A percentile compares a stretch with the other conserved stretches of the same genome.
phyloP scores from a whole-genome alignment of 2,888 invertebrate genomes.

The Eupithecia subfuscata region DNA sequence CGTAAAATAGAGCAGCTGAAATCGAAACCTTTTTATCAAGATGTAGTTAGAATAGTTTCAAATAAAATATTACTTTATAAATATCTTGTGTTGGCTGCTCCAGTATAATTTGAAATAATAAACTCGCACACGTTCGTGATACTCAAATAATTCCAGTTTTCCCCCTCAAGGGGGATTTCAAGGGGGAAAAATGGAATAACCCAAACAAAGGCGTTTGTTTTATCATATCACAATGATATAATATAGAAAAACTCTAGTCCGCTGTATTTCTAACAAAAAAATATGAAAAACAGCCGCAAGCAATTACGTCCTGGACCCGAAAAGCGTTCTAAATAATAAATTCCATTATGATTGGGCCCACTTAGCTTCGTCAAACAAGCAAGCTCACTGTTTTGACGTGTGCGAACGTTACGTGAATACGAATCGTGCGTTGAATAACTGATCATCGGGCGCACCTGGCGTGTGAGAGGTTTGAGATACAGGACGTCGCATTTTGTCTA shows the following conservation, averaged over 20 bases:
- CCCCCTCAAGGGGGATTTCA: too few relatives aligned
- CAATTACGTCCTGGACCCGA: conserved; percentile 10
- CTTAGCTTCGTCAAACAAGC: conserved; percentile 70
- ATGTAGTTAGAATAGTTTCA: too few relatives aligned
- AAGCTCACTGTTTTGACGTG: conserved; percentile 65
- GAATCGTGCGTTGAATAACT: conserved; percentile 62
- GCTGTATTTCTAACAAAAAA: conserved; percentile 9
- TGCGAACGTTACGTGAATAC: conserved; percentile 43
- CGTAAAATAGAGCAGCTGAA: too few relatives aligned
- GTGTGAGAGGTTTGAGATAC: conserved; percentile 29
- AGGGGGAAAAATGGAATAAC: too few relatives aligned
- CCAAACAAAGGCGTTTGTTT: background rate
- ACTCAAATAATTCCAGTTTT: too few relatives aligned
- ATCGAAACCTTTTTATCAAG: too few relatives aligned
- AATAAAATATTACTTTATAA: too few relatives aligned
- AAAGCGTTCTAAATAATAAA: conserved; percentile 53
- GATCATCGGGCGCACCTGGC: conserved; percentile 67
- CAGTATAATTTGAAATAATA: background rate
- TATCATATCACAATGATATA: background rate
- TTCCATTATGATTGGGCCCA: conserved; percentile 56
- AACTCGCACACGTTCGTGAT: background rate
- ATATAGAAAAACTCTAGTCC: background rate
- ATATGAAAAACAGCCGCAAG: background rate
- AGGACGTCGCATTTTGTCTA: background rate
- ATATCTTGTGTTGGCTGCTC: background rate